Evolutionary conservation across 2,797 vertebrate genomes (phyloP), one percentile per base, ranked within the genome.

Genomic region (Sebastes taczanowskii): DNA sequence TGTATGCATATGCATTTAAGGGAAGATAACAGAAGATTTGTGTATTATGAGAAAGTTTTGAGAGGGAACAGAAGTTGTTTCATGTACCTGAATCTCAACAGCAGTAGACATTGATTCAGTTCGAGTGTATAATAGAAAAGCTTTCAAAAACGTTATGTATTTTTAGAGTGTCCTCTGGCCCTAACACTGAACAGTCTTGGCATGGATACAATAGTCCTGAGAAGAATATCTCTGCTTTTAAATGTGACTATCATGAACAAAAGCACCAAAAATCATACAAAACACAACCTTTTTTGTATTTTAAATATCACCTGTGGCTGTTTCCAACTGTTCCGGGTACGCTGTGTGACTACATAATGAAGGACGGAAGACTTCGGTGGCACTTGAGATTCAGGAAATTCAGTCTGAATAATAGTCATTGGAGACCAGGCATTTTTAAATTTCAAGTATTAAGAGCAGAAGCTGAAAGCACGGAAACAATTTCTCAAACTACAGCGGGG

Each of bases 271-370:
- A 79, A 42, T 46, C 81, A 53, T 27, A 75, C 64, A 75, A 83
- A 84, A 78, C 67, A 64, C 9, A 71, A 34, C 55, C 55, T 74
- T 80, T 79, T 78, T 62, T 61, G 58, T 78, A 85, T 79, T 74
- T 81, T 68, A 74, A 88, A 86, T 85, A 88, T 92, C 83, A 77
- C 27, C 74, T 70, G 61, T 65, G 60, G 74, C 80, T 80, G 22
- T 83, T 78, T 83, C 62, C 68, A 76, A 74, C 42, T 59, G 69
- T 67, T 89, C 68, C 11, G 42, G 18, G 63, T 13, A 60, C 71
- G 74, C 72, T 46, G 53, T 79, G 79, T 79, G 88, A 82, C 86
- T 80, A 72, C 53, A 86, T 82, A 81, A 90, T 81, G 70, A 74
- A 66, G 74, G 64, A 80, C 35, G 4, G 64, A 83, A 22, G 69